Percentiles rank a stretch among this genome's conserved stretches.
These are phyloP conservation scores for Callopanchax toddi DNA, from an alignment of 2,113 vertebrate genomes.

Conservation along the genomic window DNA sequence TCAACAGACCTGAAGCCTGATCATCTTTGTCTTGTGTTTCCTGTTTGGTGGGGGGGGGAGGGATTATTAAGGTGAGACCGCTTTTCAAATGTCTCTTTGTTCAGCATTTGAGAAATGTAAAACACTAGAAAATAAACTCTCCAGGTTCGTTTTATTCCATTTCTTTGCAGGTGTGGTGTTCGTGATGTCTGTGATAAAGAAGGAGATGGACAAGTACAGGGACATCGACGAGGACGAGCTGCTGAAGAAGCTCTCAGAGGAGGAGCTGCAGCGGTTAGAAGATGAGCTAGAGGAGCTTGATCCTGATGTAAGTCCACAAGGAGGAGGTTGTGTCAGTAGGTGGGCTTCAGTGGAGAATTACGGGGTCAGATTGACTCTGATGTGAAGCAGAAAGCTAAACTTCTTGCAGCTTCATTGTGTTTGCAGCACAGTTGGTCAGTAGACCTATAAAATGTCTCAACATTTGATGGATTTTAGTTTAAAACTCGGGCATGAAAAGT, in stretches of 20 bases:
- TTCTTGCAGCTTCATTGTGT: neutral
- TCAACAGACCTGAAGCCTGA: too few species aligned
- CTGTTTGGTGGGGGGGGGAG: too few species aligned
- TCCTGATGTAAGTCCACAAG: slow-evolving; percentile 84
- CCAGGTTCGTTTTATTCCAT: too few species aligned
- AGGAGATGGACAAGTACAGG: slow-evolving; percentile 95
- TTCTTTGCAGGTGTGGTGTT: slow-evolving; percentile 43
- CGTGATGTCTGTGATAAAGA: slow-evolving; percentile 86
- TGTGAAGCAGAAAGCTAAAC: neutral
- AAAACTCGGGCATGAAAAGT: too few species aligned
- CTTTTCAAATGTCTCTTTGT: too few species aligned
- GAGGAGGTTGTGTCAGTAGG: slow-evolving; percentile 26
- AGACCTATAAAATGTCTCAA: too few species aligned
- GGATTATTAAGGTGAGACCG: too few species aligned
- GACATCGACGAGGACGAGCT: slow-evolving; percentile 97
- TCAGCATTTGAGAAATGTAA: too few species aligned
- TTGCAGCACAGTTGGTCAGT: too few species aligned
- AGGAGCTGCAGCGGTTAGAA: slow-evolving; percentile 91
- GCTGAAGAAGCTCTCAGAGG: slow-evolving; percentile 91
- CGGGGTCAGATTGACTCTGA: slow-evolving; percentile 1
- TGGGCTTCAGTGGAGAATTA: slow-evolving; percentile 32
- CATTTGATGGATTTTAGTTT: too few species aligned
- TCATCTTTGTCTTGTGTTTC: too few species aligned
- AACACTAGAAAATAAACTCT: too few species aligned
- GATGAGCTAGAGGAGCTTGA: slow-evolving; percentile 95